Evolutionary conservation across 2,888 invertebrate genomes (phyloP).

Genomic region (Lithophane leautieri): DNA sequence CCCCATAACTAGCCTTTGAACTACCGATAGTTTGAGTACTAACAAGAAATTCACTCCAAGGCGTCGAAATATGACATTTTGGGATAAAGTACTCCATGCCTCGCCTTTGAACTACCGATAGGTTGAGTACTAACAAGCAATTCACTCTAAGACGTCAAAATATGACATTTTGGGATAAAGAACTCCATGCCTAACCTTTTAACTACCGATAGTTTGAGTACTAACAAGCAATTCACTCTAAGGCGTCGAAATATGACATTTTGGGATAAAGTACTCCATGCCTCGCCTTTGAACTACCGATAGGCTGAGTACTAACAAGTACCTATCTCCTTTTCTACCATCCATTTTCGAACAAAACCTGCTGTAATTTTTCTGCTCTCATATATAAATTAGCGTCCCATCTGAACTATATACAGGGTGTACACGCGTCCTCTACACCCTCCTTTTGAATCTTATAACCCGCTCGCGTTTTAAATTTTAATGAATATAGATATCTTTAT

Average conservation of each 20-base stretch:
- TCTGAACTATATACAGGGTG: constrained; percentile 49
- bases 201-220: too few relatives aligned
- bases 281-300: not conserved
- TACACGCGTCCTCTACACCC: constrained; percentile 67
- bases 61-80: not conserved
- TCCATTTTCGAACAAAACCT: not conserved
- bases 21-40: not conserved
- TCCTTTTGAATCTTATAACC: constrained; percentile 86
- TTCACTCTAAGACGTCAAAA: too few relatives aligned
- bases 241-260: not conserved
- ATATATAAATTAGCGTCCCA: constrained; percentile 63
- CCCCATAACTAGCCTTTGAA: not conserved
- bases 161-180: too few relatives aligned
- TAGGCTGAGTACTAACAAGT: not conserved
- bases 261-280: not conserved
- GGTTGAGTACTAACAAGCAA: not conserved
- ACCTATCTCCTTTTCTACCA: not conserved
- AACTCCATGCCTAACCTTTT: too few relatives aligned
- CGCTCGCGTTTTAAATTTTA: constrained; percentile 88
- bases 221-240: too few relatives aligned
- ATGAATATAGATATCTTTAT: constrained; percentile 89
- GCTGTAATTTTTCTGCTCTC: constrained; percentile 36
- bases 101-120: not conserved
- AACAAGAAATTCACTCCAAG: too few relatives aligned
- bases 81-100: not conserved